phyloP scores from a whole-genome alignment of 2,113 vertebrate species.

The Synodontis membranacea region DNA sequence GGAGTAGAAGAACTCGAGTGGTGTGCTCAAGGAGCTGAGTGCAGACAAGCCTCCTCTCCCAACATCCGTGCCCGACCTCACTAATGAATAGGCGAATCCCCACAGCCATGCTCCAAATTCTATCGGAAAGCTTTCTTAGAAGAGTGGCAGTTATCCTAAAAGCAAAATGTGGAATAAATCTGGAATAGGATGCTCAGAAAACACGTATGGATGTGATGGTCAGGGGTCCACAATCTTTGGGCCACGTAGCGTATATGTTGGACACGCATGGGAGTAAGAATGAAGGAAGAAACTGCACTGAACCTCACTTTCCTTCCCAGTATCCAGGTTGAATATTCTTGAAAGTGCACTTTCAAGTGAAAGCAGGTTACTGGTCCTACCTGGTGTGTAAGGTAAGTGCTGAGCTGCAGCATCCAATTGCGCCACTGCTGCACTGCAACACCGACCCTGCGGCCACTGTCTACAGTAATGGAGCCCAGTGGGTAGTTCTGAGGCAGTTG shows the following conservation, averaged over 20 bases:
- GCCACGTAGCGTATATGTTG: background rate
- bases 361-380: constrained; percentile 61
- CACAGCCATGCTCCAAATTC: background rate
- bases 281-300: background rate
- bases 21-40: background rate
- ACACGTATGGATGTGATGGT: background rate
- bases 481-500: constrained; percentile 93
- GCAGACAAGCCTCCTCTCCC: background rate
- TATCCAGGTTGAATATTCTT: background rate
- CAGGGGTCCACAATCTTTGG: background rate
- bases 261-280: background rate
- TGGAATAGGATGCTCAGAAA: background rate
- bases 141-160: background rate
- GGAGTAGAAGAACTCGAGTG: background rate
- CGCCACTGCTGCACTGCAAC: constrained; percentile 98
- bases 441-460: constrained; percentile 93
- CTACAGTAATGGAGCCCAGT: constrained; percentile 88
- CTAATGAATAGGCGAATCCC: background rate
- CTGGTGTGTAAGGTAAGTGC: constrained; percentile 97
- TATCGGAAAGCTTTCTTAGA: background rate
- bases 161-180: background rate
- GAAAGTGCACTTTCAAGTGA: background rate
- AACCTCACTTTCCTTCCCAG: background rate
- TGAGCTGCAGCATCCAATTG: constrained; percentile 97
- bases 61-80: background rate